Conservation (phyloP, 1,140 invertebrate species). For the Spodoptera litura region DNA sequence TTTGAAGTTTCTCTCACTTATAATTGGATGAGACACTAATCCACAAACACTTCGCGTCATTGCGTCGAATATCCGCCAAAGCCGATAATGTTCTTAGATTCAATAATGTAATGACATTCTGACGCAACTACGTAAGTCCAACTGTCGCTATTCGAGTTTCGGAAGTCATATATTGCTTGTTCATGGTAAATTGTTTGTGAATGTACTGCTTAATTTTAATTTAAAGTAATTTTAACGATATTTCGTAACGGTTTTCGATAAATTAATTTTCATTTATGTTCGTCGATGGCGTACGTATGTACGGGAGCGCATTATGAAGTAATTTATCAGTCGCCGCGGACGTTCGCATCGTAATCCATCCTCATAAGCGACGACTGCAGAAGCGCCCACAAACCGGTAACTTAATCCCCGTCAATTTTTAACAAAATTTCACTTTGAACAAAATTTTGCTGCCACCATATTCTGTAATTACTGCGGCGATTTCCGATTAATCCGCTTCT, state of each 20-base stretch:
- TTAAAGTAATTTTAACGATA: conserved; percentile 24
- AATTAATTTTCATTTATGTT: conserved; percentile 45
- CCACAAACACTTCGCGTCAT: conserved; percentile 24
- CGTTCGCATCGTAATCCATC: conserved; percentile 44
- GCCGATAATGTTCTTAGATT: conserved; percentile 13
- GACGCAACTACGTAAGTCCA: neutral
- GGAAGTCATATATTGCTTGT: conserved; percentile 8
- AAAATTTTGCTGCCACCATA: neutral
- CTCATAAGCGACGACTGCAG: conserved; percentile 42
- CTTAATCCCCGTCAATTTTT: conserved; percentile 44
- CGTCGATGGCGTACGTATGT: conserved; percentile 16
- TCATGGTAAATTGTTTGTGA: conserved; percentile 7
- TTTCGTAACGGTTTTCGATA: conserved; percentile 28
- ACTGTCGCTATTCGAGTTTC: neutral
- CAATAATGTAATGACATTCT: neutral
- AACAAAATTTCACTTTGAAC: conserved; percentile 31
- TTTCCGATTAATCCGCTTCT: neutral
- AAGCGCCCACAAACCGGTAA: conserved; percentile 45
- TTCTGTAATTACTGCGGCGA: conserved; percentile 8
- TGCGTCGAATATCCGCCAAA: conserved; percentile 16
- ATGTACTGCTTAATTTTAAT: conserved; percentile 27
- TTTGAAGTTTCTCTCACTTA: conserved; percentile 44
- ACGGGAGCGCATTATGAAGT: conserved; percentile 42
- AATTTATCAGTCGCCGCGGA: conserved; percentile 42
- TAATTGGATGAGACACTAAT: conserved; percentile 40